Percentiles rank a stretch among this genome's conserved stretches.
phyloP scores from a whole-genome alignment of 2,888 invertebrate genomes.

The Resseliella maxima region DNA sequence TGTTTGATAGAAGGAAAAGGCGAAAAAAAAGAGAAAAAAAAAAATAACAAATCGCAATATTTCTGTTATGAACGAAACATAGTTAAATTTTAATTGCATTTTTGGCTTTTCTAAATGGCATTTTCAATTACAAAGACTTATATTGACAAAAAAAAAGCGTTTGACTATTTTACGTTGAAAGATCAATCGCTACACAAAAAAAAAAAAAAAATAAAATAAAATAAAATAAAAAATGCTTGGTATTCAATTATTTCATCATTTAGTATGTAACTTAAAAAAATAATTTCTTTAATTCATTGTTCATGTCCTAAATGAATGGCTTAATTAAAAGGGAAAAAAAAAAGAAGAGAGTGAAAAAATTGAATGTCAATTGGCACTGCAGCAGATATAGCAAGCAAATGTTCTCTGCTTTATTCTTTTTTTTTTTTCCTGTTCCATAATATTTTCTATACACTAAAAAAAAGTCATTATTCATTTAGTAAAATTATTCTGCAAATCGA shows the following conservation, averaged over 20 bases:
- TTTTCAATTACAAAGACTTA: conserved; percentile 25
- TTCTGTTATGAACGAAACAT: background rate
- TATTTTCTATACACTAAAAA: conserved; percentile 19
- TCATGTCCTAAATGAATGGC: conserved; percentile 25
- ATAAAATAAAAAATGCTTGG: background rate
- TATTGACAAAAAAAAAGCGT: background rate
- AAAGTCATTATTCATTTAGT: background rate
- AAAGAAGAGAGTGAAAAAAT: too few species aligned
- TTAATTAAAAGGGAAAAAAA: conserved; percentile 8
- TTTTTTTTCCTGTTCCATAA: background rate
- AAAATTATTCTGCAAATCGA: background rate
- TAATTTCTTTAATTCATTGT: background rate
- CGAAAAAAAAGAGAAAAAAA: too few species aligned
- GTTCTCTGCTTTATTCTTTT: background rate
- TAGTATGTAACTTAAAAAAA: conserved; percentile 17
- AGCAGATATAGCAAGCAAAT: background rate
- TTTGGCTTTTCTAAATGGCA: conserved; percentile 41
- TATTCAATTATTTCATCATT: background rate
- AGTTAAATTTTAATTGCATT: conserved; percentile 34
- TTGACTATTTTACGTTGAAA: background rate
- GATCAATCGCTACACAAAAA: too few species aligned
- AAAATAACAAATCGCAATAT: background rate
- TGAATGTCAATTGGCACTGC: conserved; percentile 33
- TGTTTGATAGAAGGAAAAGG: too few species aligned
- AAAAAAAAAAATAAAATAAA: too few species aligned